These are phyloP conservation scores for Hemistola chrysoprasaria DNA, from an alignment of 2,888 invertebrate species.

Conservation along the genomic window DNA sequence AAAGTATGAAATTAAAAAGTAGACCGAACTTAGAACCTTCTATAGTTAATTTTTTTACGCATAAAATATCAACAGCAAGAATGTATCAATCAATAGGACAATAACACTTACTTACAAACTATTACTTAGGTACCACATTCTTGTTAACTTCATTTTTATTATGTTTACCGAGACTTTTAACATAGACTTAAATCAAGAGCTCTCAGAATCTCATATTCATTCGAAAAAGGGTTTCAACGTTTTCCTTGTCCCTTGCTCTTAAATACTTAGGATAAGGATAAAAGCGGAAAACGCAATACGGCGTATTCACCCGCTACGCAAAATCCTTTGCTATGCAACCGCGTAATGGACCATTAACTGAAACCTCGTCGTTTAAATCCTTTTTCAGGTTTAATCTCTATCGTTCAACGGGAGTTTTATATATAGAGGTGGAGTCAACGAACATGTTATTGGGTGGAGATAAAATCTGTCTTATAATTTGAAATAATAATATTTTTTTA, in stretches of 20 bases:
- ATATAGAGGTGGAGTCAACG: background rate
- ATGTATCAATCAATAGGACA: too few species aligned
- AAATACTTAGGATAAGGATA: slow-evolving; percentile 9
- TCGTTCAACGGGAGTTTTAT: slow-evolving; percentile 1
- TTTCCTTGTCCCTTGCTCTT: background rate
- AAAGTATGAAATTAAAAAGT: too few species aligned
- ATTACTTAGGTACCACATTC: too few species aligned
- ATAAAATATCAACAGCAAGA: too few species aligned
- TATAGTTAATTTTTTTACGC: too few species aligned
- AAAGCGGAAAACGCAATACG: slow-evolving; percentile 5
- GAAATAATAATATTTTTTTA: too few species aligned
- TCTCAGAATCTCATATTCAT: slow-evolving; percentile 1
- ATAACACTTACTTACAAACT: too few species aligned
- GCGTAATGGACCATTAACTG: slow-evolving; percentile 13
- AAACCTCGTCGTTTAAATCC: slow-evolving; percentile 8
- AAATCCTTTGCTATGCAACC: slow-evolving; percentile 1
- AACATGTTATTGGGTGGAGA: too few species aligned
- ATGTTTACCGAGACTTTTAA: too few species aligned
- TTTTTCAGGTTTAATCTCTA: slow-evolving; percentile 5
- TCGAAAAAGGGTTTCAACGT: slow-evolving; percentile 8
- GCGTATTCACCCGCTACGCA: background rate
- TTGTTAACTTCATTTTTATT: too few species aligned
- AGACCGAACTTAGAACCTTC: too few species aligned
- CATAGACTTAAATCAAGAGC: background rate
- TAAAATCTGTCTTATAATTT: too few species aligned